Evolutionary conservation across 1,140 invertebrate species (phyloP).

Genomic region (Rhyzopertha dominica): DNA sequence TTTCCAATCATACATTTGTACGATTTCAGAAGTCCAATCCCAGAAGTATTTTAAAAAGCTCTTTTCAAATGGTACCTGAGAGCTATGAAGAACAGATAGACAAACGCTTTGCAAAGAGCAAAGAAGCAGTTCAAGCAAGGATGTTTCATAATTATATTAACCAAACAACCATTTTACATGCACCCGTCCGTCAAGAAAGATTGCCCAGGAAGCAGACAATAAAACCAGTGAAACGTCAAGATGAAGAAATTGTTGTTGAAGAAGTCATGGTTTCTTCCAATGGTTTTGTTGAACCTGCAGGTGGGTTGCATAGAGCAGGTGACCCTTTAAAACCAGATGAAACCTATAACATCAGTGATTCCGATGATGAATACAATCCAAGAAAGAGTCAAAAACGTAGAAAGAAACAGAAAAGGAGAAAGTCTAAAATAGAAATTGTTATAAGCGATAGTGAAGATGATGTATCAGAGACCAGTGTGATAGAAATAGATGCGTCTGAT

Average conservation of each 20-base stretch:
- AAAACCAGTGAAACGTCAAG: constrained; percentile 32
- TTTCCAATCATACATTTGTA: constrained; percentile 8
- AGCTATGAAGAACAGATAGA: constrained; percentile 20
- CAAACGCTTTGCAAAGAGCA: constrained; percentile 34
- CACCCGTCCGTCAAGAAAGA: constrained; percentile 32
- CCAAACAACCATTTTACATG: constrained; percentile 37
- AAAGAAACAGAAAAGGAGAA: constrained; percentile 20
- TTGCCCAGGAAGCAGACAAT: constrained; percentile 40
- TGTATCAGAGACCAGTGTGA: constrained; percentile 22
- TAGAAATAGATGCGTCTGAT: constrained; percentile 27
- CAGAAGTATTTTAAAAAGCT: constrained; percentile 33
- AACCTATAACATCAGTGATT: constrained; percentile 22
- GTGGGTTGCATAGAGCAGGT: constrained; percentile 10
- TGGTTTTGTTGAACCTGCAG: constrained; percentile 31
- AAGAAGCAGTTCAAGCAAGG: constrained; percentile 33
- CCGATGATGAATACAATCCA: constrained; percentile 32
- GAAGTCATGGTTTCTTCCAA: constrained; percentile 39
- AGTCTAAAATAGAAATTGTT: constrained; percentile 11
- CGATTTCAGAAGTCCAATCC: constrained; percentile 26
- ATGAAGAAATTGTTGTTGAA: constrained; percentile 40
- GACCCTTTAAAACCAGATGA: constrained; percentile 7
- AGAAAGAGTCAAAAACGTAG: constrained; percentile 18
- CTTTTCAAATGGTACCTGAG: constrained; percentile 1
- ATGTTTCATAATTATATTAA: constrained; percentile 37
- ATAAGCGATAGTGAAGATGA: constrained; percentile 20